Percentiles rank a stretch among this genome's conserved stretches.
phyloP scores from a whole-genome alignment of 2,888 invertebrate genomes.

The Aradus depressus region DNA sequence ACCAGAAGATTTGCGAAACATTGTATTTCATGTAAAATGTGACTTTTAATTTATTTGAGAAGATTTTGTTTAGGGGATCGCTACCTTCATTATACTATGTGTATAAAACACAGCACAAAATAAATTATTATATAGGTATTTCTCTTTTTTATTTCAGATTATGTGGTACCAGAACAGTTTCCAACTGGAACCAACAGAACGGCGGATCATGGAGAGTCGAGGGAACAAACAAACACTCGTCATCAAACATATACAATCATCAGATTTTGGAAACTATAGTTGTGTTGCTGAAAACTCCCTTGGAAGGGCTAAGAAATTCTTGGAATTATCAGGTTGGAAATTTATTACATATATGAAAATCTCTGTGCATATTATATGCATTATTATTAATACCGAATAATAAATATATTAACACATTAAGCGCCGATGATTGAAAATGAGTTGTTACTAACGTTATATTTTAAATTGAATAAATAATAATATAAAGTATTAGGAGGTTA shows the following conservation, averaged over 20 bases:
- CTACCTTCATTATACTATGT: too few species aligned
- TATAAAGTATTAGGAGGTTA: not conserved
- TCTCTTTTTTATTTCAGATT: slow-evolving; percentile 42
- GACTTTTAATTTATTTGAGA: too few species aligned
- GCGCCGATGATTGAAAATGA: too few species aligned
- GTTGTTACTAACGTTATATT: not conserved
- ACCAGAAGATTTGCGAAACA: too few species aligned
- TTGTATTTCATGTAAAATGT: too few species aligned
- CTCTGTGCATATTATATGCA: too few species aligned
- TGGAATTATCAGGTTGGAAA: slow-evolving; percentile 47
- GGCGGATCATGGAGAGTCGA: slow-evolving; percentile 55
- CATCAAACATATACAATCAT: slow-evolving; percentile 53
- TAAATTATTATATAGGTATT: too few species aligned
- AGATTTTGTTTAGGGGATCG: too few species aligned
- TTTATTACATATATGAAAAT: not conserved
- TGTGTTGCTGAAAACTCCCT: slow-evolving; percentile 59
- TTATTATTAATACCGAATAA: too few species aligned
- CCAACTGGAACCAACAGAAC: slow-evolving; percentile 52
- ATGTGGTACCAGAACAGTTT: slow-evolving; percentile 62
- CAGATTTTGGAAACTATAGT: slow-evolving; percentile 61
- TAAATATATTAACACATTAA: too few species aligned
- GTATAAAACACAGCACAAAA: too few species aligned
- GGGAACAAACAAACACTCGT: slow-evolving; percentile 56
- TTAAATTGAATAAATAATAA: not conserved
- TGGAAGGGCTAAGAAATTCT: slow-evolving; percentile 55